Percentiles rank a stretch among this genome's conserved stretches.
Evolutionary conservation across 2,888 invertebrate species (phyloP).

Genomic region (Prosapia bicincta): DNA sequence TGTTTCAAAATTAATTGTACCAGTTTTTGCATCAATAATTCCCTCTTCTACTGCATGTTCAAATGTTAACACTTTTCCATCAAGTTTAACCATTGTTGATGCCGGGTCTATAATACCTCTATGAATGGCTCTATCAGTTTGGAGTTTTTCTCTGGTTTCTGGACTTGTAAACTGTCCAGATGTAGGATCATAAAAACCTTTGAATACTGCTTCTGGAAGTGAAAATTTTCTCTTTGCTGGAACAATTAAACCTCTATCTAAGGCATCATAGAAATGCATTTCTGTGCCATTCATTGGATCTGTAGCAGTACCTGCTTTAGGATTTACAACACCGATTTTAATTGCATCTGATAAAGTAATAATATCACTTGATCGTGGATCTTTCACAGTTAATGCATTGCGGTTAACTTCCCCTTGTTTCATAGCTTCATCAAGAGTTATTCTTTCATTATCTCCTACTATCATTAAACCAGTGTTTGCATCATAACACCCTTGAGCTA

Average conservation of each 20-base stretch:
- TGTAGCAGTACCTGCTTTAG: constrained; percentile 71
- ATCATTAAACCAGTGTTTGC: constrained; percentile 67
- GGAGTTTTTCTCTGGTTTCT: constrained; percentile 72
- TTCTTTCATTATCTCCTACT: constrained; percentile 60
- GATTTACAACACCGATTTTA: constrained; percentile 69
- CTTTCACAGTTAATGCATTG: constrained; percentile 71
- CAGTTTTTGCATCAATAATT: constrained; percentile 70
- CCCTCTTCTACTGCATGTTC: constrained; percentile 76
- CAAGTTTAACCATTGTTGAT: constrained; percentile 79
- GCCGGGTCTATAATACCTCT: constrained; percentile 81
- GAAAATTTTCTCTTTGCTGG: constrained; percentile 80
- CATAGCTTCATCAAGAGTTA: constrained; percentile 73
- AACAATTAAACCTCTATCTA: constrained; percentile 75
- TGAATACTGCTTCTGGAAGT: constrained; percentile 84
- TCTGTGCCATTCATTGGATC: constrained; percentile 72
- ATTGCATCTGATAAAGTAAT: constrained; percentile 79
- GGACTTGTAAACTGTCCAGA: constrained; percentile 80
- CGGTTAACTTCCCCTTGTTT: constrained; percentile 70
- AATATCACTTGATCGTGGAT: constrained; percentile 75
- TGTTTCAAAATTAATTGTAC: constrained; percentile 61
- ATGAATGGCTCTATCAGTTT: constrained; percentile 78
- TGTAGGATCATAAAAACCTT: constrained; percentile 84
- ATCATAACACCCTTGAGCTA: constrained; percentile 77
- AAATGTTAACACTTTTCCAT: constrained; percentile 77
- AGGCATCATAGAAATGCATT: constrained; percentile 77